Base-by-base conservation (phyloP, 92 coral and sea anemone genomes). In the Siderastrea siderea region DNA sequence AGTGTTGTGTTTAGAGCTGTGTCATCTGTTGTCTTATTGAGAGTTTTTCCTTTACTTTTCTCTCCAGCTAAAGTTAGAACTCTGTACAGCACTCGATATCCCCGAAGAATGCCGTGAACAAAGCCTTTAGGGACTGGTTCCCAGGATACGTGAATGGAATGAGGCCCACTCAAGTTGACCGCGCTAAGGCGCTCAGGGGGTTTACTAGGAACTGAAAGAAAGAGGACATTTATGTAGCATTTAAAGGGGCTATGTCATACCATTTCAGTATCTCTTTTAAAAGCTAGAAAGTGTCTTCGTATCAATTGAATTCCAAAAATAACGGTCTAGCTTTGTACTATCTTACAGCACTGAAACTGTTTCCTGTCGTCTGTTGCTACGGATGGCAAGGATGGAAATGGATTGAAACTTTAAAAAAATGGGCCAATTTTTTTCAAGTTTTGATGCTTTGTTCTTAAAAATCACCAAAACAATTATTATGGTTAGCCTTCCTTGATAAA, bases 41-140 rank as follows among this genome's bases (percentile, higher is more conserved):
- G 26, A 50, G 87, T 84, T 8, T 3, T 43, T n/a, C 77, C 87
- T 44, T 52, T 44, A 5, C 71, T 70, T 43, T 73, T 90, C 10
- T 82, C 87, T 70, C 73, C 89, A 49, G 90, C 89, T 50, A 80
- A 81, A 10, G 54, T 84, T 74, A 89, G 71, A 8, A 72, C 38
- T 63, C 76, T 81, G 78, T 92, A 92, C 16, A 85, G 60, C 1
- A 94, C 82, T 61, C 93, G 93, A 84, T 94, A 94, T n/a, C 97
- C 97, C 45, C 60, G 60, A 74, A 94, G 78, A 65, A 89, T 74
- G 2, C 97, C 97, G 60, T 90, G 92, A 14, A 86, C 90, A 71
- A 89, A 92, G 47, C 90, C 95, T 61, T 79, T 80, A 44, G 90
- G 95, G 77, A 94, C 92, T 70, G 95, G 92, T 19, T 79, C 59